phyloP scores from a whole-genome alignment of 2,888 invertebrate genomes.

The Petrolisthes cinctipes region DNA sequence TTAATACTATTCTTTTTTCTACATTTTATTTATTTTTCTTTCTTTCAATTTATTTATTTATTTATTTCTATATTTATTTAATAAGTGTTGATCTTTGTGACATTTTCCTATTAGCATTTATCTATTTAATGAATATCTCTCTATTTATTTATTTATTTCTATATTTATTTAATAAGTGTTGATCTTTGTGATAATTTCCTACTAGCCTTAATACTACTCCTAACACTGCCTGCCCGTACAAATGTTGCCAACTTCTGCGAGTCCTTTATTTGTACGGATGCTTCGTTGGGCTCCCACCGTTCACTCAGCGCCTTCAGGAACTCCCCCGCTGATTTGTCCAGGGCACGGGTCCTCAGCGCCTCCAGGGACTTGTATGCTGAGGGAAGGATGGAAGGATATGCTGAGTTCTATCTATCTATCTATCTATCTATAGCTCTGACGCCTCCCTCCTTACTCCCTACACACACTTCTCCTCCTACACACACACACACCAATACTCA shows the following conservation, averaged over 20 bases:
- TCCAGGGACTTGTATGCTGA: conserved; percentile 35
- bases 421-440: neutral
- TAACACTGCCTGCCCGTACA: conserved; percentile 24
- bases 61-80: too few species aligned
- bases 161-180: too few species aligned
- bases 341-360: conserved; percentile 35
- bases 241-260: conserved; percentile 34
- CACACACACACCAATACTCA: too few species aligned
- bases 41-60: too few species aligned
- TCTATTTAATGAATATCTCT: too few species aligned
- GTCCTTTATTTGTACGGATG: conserved; percentile 31
- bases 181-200: neutral
- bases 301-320: conserved; percentile 42
- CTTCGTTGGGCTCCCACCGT: conserved; percentile 37
- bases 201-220: conserved; percentile 16
- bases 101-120: too few species aligned
- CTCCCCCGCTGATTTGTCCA: conserved; percentile 40
- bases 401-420: neutral
- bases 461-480: neutral
- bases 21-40: too few species aligned
- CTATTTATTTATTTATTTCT: too few species aligned
- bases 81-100: too few species aligned
- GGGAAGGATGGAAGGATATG: neutral
- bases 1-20: too few species aligned
- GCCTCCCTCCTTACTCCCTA: too few species aligned